Conservation (phyloP, 35 echinoderm and acorn worm species). For the Eucidaris tribuloides region DNA sequence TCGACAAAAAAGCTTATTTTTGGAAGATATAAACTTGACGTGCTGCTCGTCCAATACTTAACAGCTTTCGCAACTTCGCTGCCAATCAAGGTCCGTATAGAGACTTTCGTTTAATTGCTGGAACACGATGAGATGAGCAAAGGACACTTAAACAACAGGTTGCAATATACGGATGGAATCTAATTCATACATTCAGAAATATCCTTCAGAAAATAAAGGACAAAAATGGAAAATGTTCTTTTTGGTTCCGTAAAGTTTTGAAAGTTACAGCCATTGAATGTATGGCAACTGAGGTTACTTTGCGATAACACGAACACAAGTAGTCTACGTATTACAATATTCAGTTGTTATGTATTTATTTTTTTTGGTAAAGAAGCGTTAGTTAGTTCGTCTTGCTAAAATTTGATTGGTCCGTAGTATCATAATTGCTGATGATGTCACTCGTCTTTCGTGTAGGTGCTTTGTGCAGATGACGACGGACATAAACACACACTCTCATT, state of each 20-base stretch:
- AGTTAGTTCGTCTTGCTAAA: neutral
- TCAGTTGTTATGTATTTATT: neutral
- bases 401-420: neutral
- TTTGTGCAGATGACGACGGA: neutral
- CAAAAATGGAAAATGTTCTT: neutral
- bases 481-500: neutral
- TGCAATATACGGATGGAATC: conserved; percentile 30
- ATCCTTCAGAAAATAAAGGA: neutral
- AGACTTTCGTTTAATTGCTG: no score
- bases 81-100: no score
- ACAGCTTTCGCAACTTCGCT: no score
- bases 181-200: neutral
- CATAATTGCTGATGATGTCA: neutral
- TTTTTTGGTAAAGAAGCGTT: conserved; percentile 11
- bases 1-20: no score
- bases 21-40: no score
- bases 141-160: conserved; percentile 25
- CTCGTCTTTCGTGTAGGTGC: neutral
- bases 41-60: no score
- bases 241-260: neutral
- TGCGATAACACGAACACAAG: neutral
- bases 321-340: neutral
- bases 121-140: no score
- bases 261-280: neutral
- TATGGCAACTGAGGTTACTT: no score